phyloP scores from a whole-genome alignment of 2,888 invertebrate species.

The Philonicus albiceps region DNA sequence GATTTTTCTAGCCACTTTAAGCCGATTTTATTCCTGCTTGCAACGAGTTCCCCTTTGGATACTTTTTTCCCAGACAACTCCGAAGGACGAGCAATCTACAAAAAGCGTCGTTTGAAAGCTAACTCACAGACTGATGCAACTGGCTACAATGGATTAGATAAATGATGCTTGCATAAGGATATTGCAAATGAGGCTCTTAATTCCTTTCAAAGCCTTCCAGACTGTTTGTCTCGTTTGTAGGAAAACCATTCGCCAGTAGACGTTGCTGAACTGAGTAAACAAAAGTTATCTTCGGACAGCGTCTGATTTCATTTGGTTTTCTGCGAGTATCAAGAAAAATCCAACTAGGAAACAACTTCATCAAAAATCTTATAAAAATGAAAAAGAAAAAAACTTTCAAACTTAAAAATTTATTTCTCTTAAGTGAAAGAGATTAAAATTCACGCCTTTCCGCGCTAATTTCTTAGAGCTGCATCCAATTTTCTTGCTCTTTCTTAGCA shows the following conservation, averaged over 20 bases:
- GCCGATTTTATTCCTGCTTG: background rate
- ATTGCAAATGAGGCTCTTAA: background rate
- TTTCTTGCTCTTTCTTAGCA: background rate
- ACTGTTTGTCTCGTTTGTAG: background rate
- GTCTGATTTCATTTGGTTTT: background rate
- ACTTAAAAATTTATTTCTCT: background rate
- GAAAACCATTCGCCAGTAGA: background rate
- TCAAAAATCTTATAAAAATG: background rate
- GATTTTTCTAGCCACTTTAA: background rate
- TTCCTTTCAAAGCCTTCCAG: background rate
- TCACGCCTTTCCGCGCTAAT: background rate
- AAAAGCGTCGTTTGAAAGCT: background rate
- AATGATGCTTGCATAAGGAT: slow-evolving; percentile 13
- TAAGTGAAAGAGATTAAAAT: background rate
- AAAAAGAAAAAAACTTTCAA: background rate
- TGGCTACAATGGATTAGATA: background rate
- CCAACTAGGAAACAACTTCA: background rate
- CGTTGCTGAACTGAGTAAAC: background rate
- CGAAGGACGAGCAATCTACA: background rate
- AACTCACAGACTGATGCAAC: background rate
- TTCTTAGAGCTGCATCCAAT: background rate
- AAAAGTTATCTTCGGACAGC: background rate
- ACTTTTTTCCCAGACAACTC: background rate
- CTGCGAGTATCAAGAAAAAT: background rate
- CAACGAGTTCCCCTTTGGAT: background rate